Base-by-base conservation (phyloP, 2,797 vertebrate genomes). In the Intellagama lesueurii region DNA sequence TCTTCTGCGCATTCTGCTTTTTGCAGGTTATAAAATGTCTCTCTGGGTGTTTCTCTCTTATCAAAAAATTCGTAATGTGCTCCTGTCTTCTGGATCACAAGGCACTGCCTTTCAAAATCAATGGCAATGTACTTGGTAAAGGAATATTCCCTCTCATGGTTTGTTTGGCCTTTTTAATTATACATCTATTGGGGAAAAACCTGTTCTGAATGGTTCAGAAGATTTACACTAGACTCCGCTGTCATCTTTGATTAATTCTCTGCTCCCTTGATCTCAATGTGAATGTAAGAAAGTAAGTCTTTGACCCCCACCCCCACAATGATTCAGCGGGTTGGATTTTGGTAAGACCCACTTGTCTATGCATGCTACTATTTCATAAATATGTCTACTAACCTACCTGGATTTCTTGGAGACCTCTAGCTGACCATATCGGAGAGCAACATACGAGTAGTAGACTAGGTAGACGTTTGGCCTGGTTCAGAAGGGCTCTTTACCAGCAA, bases 101-200 rank as follows among this genome's bases (percentile, higher is more conserved):
- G 83, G 1, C 9, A 7, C 7, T 90, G 92, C 64, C 22, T 92
- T 89, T 70, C 77, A 24, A 92, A 89, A 73, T 87, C 26, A 80
- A n/a, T 49, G 24, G 44, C 56, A 72, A 81, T 85, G 76, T 49
- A 30, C 4, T 68, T 91, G 40, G 24, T 81, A 79, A 19, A 85
- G 22, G 80, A 73, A 64, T n/a, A 11, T 90, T 30, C n/a, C 14
- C 66, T 28, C 2, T 28, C 60, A 35, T 19, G 64, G 7, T 66
- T 49, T 30, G 44, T 88, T 19, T 49, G 1, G 17, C 4, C 49
- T 83, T 92, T 92, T 91, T 92, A 89, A 91, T 94, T 93, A 90
- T 40, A 91, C 56, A 80, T n/a, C 49, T n/a, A 2, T 78, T 90
- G 14, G 17, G 73, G 84, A 93, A 40, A 40, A 40, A 40, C 40